A percentile compares a stretch with the other conserved stretches of the same genome.
These are phyloP conservation scores for Leucoptera coffeella DNA, from an alignment of 2,888 invertebrate genomes.

Conservation along the genomic window DNA sequence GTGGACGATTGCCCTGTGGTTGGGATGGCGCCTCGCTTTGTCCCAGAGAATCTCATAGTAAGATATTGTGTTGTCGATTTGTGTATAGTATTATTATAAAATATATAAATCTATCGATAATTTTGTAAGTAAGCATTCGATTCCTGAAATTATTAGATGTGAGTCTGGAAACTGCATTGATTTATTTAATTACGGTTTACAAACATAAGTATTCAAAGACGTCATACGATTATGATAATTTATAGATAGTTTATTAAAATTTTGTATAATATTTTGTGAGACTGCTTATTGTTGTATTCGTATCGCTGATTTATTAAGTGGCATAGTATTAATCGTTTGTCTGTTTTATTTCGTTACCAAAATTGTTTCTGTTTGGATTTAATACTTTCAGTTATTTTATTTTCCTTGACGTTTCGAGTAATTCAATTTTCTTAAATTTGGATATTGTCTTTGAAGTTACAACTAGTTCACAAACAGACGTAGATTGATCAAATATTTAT, in stretches of 20 bases:
- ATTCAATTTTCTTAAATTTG: too few relatives aligned
- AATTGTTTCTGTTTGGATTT: constrained; percentile 6
- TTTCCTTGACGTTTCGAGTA: constrained; percentile 1
- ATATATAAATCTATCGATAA: constrained; percentile 48
- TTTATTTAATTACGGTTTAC: constrained; percentile 37
- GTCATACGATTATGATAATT: constrained; percentile 39
- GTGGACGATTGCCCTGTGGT: constrained; percentile 22
- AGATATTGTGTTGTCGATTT: constrained; percentile 48
- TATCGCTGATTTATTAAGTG: constrained; percentile 38
- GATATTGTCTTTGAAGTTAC: constrained; percentile 1
- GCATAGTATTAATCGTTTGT: constrained; percentile 39
- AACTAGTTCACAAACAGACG: constrained; percentile 4
- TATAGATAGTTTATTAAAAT: constrained; percentile 46
- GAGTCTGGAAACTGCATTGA: constrained; percentile 44
- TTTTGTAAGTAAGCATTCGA: constrained; percentile 47
- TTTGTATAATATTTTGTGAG: constrained; percentile 52
- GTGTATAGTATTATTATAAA: constrained; percentile 50
- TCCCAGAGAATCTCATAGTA: constrained; percentile 50
- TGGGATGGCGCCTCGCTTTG: constrained; percentile 9
- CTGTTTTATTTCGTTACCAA: constrained; percentile 49
- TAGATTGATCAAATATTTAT: constrained; percentile 52
- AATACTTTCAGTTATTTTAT: not conserved
- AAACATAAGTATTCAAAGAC: constrained; percentile 28
- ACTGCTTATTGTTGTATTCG: constrained; percentile 54
- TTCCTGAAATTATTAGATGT: constrained; percentile 49